Conservation (phyloP, 2,888 invertebrate species). For the Steinernema scapterisci region DNA sequence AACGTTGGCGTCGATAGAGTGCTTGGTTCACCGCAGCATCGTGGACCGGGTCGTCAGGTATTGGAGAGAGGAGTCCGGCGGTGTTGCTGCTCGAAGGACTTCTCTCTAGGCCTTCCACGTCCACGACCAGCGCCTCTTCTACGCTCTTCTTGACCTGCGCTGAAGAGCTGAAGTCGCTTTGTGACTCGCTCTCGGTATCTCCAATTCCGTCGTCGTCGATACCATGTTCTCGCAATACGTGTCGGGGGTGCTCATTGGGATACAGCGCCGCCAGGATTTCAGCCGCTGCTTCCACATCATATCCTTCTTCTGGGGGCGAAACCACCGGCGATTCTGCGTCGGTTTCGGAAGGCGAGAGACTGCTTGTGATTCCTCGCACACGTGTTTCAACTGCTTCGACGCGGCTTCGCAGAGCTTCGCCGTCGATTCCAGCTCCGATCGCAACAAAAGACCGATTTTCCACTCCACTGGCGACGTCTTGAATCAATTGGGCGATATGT, state of each 20-base stretch:
- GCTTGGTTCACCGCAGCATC: constrained; percentile 38
- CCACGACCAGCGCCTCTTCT: constrained; percentile 26
- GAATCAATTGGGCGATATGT: constrained; percentile 16
- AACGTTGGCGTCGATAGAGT: constrained; percentile 55
- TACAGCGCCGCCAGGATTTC: constrained; percentile 62
- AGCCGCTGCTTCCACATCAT: constrained; percentile 64
- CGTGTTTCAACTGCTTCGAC: neutral
- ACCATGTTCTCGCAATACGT: constrained; percentile 59
- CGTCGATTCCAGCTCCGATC: constrained; percentile 23
- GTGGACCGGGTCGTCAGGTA: constrained; percentile 54
- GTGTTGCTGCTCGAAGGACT: constrained; percentile 26
- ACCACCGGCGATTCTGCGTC: neutral
- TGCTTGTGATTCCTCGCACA: neutral
- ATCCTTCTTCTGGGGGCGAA: constrained; percentile 32
- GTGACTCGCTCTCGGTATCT: constrained; percentile 29
- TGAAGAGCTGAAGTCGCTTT: constrained; percentile 41
- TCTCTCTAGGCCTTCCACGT: neutral
- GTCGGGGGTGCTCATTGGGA: constrained; percentile 57
- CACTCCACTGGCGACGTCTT: constrained; percentile 28
- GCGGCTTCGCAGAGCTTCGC: neutral
- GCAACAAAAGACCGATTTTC: constrained; percentile 14
- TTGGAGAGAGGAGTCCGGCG: constrained; percentile 41
- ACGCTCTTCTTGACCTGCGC: constrained; percentile 4
- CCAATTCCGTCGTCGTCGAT: constrained; percentile 37
- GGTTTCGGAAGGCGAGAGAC: constrained; percentile 13